Evolutionary conservation across 2,113 vertebrate species (phyloP).

Genomic region (Sturnus vulgaris): DNA sequence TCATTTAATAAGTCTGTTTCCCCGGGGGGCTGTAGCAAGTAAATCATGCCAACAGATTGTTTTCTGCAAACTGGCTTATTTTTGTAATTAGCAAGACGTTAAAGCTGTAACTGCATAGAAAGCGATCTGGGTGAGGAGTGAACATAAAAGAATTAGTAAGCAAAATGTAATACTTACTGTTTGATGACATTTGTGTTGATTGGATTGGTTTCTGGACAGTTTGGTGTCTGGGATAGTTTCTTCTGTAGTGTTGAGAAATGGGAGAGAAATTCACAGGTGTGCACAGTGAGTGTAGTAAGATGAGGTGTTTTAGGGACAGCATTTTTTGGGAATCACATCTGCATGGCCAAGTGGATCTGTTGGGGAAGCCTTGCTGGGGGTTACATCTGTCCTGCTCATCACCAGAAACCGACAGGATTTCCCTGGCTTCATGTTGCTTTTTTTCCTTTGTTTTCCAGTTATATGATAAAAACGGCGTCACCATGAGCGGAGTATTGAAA

Average conservation of each 20-base stretch:
- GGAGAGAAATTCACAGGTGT: not conserved
- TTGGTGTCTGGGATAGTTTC: not conserved
- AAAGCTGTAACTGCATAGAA: slow-evolving; percentile 44
- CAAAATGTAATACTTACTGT: slow-evolving; percentile 26
- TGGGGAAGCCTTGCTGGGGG: not conserved
- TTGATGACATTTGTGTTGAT: slow-evolving; percentile 27
- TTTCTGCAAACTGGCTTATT: slow-evolving; percentile 55
- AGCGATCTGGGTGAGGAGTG: slow-evolving; percentile 11
- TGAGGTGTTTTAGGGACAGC: not conserved
- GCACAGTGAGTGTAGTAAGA: not conserved
- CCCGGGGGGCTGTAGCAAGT: slow-evolving; percentile 47
- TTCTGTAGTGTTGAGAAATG: not conserved
- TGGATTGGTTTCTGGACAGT: not conserved
- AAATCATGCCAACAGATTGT: slow-evolving; percentile 65
- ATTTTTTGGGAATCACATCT: not conserved
- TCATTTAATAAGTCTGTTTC: slow-evolving; percentile 64
- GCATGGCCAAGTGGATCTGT: not conserved
- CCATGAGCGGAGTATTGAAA: slow-evolving; percentile 91
- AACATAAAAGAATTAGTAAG: slow-evolving; percentile 32
- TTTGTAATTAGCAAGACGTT: slow-evolving; percentile 57
- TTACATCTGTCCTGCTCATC: not conserved
- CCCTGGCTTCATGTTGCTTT: not conserved
- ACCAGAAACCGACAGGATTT: not conserved
- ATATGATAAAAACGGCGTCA: slow-evolving; percentile 55
- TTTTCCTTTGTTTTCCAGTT: slow-evolving; percentile 62